phyloP scores from a whole-genome alignment of 2,888 invertebrate genomes.

The Schrankia costaestrigalis region DNA sequence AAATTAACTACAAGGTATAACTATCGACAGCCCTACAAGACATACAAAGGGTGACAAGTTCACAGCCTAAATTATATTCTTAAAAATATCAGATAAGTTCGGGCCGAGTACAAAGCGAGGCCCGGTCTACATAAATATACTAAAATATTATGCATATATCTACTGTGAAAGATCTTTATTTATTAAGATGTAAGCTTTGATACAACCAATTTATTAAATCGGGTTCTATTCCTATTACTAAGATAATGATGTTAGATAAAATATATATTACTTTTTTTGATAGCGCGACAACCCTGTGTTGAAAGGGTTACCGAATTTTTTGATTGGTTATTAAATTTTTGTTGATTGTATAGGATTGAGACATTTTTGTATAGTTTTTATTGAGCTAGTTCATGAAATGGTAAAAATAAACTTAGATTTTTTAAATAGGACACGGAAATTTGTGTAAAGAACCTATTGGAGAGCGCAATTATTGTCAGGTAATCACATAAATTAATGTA shows the following conservation, averaged over 20 bases:
- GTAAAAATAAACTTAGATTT: too few species aligned
- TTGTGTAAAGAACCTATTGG: too few species aligned
- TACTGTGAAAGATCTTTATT: conserved; percentile 64
- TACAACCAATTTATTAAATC: conserved; percentile 62
- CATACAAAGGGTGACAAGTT: conserved; percentile 55
- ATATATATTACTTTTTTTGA: conserved; percentile 27
- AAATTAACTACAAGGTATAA: too few species aligned
- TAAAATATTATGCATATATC: conserved; percentile 62
- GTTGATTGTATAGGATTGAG: too few species aligned
- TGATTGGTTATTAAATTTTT: too few species aligned
- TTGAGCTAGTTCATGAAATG: too few species aligned
- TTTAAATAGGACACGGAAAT: too few species aligned
- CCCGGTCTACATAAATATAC: conserved; percentile 58
- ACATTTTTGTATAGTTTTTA: too few species aligned
- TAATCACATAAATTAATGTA: too few species aligned
- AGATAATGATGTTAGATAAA: conserved; percentile 61
- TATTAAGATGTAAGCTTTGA: conserved; percentile 67
- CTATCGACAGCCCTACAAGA: conserved; percentile 36
- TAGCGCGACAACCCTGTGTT: conserved; percentile 30
- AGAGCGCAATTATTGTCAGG: too few species aligned
- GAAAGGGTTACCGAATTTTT: conserved; percentile 15
- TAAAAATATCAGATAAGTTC: conserved; percentile 61
- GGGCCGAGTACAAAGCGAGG: conserved; percentile 49
- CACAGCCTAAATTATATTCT: conserved; percentile 62
- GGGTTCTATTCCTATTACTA: conserved; percentile 46